Evolutionary conservation across 2,113 vertebrate genomes (phyloP), one percentile per base, ranked within the genome.

Genomic region (Dasyprocta punctata): DNA sequence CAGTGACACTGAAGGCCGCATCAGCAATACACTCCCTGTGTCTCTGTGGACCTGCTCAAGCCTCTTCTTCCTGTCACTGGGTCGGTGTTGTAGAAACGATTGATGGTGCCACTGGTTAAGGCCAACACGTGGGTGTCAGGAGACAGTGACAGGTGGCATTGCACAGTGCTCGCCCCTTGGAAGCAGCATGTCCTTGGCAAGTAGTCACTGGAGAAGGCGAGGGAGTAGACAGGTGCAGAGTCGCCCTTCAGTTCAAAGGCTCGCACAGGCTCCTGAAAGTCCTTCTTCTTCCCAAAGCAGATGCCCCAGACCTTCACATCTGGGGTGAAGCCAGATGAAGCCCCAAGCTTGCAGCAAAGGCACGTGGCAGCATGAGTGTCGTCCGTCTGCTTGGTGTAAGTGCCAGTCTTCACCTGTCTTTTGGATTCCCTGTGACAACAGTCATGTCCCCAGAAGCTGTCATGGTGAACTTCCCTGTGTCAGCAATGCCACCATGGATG

Each of bases 261-360:
- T 69, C 99, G 98, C 10, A 94, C 77, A 56, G 99, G 99, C 91
- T 99, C 99, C 89, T 92, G 99, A 98, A 99, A 99, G 22, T 99
- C 99, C 28, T 99, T 99, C n/a, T n/a, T n/a, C 97, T 99, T 99
- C 56, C 98, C 97, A 69, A 99, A 99, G 98, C 99, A 99, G 65
- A 99, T 99, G 88, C 99, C 99, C 99, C 99, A 99, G 71, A 99
- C 99, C 96, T 99, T 99, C 80, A 99, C 99, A 0, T 99, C 99
- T 0, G 99, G 99, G 11, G 99, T 99, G 91, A 99, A 99, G 77
- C 99, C 99, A 61, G 99, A 99, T 0, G 99, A 99, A 0, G 99
- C 99, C 28, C 99, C 99, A 95, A 99, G 99, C 98, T 99, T 99
- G 96, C 52, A 99, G 28, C 99, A 99, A 0, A 99, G 99, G 0